Conservation (phyloP, 2,113 vertebrate genomes). For the Leucoraja erinaceus region DNA sequence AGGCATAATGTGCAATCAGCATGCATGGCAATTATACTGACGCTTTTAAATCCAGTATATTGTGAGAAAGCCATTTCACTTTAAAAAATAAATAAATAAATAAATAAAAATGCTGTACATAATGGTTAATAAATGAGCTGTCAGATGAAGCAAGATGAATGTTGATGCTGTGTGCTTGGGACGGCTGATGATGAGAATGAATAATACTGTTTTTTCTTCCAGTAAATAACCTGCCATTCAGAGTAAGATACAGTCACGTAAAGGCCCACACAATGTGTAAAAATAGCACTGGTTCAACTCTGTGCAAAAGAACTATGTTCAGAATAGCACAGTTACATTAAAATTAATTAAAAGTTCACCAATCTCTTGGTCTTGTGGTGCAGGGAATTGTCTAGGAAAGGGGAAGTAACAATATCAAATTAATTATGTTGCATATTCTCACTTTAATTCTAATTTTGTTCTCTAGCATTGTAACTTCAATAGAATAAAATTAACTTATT, state of each 20-base stretch:
- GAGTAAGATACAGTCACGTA: neutral
- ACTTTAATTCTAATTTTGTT: neutral
- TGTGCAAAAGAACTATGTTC: neutral
- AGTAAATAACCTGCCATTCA: neutral
- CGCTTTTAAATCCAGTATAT: neutral
- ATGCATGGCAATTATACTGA: neutral
- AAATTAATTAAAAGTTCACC: neutral
- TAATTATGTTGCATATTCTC: neutral
- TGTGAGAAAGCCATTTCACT: neutral
- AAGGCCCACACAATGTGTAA: neutral
- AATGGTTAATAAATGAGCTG: neutral
- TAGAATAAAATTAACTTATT: neutral
- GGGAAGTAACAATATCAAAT: neutral
- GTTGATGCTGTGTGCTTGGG: neutral
- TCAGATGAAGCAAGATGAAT: neutral
- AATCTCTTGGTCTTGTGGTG: neutral
- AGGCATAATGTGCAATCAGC: too few relatives aligned
- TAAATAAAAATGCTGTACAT: neutral
- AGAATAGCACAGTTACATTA: neutral
- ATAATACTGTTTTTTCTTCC: neutral
- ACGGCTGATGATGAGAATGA: neutral
- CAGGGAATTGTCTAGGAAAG: neutral
- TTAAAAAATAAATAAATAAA: too few relatives aligned
- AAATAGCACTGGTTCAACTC: neutral
- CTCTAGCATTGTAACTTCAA: neutral